These are phyloP conservation scores for Psephotus haematonotus DNA, from an alignment of 2,113 vertebrate species.

Conservation along the genomic window DNA sequence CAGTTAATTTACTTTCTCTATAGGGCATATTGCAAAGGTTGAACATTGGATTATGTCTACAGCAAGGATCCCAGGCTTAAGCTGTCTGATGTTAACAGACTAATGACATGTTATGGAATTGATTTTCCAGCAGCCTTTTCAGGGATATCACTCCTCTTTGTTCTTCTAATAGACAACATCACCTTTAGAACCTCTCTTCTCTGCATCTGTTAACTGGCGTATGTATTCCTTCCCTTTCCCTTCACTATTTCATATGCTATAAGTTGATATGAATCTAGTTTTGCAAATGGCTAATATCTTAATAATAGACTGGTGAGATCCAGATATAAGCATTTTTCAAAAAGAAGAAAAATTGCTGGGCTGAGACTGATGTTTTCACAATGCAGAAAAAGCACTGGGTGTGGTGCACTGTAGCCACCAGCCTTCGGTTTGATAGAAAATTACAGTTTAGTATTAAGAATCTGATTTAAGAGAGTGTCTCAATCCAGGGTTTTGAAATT, in stretches of 20 bases:
- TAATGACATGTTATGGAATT: slow-evolving; percentile 45
- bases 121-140: slow-evolving; percentile 35
- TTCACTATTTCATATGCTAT: background rate
- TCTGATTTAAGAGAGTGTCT: background rate
- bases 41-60: background rate
- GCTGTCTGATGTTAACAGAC: slow-evolving; percentile 31
- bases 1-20: background rate
- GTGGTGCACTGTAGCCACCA: background rate
- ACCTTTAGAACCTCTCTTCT: background rate
- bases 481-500: background rate
- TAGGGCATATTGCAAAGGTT: background rate
- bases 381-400: background rate
- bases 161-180: slow-evolving; percentile 49
- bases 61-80: slow-evolving; percentile 29
- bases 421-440: background rate
- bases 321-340: background rate
- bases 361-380: background rate
- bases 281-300: background rate
- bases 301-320: background rate
- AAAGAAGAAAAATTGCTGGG: background rate
- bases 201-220: background rate
- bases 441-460: background rate
- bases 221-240: background rate
- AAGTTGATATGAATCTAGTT: background rate
- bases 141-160: slow-evolving; percentile 44